phyloP scores from a whole-genome alignment of 2,797 vertebrate genomes.

The Sparus aurata region DNA sequence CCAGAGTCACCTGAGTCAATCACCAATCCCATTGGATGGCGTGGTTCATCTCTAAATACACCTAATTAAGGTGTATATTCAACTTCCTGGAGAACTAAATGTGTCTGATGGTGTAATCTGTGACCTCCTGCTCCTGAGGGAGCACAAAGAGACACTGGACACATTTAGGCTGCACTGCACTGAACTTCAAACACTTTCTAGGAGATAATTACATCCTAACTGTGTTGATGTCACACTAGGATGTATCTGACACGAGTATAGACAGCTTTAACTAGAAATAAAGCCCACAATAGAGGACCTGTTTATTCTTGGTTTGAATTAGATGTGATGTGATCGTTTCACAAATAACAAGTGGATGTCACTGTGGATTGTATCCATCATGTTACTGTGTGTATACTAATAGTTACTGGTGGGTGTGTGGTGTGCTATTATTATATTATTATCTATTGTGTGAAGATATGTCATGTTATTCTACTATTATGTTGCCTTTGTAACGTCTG shows the following conservation, averaged over 20 bases:
- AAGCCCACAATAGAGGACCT: background rate
- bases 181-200: conserved; percentile 3
- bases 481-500: background rate
- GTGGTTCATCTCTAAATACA: conserved; percentile 40
- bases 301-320: background rate
- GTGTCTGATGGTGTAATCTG: conserved; percentile 59
- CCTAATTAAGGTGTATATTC: conserved; percentile 31
- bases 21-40: conserved; percentile 55
- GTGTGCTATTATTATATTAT: background rate
- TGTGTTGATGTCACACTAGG: background rate
- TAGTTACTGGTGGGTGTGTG: background rate
- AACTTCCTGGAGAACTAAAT: conserved; percentile 47
- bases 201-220: conserved; percentile 19
- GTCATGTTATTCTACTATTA: background rate
- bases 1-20: conserved; percentile 9
- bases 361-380: background rate
- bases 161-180: conserved; percentile 22
- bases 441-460: background rate
- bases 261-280: conserved; percentile 1
- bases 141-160: background rate
- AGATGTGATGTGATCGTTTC: background rate
- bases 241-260: background rate
- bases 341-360: background rate
- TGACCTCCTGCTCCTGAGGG: conserved; percentile 24
- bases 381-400: background rate